Base-by-base conservation (phyloP, 2,888 invertebrate species). In the Himalopsyche tibetana region DNA sequence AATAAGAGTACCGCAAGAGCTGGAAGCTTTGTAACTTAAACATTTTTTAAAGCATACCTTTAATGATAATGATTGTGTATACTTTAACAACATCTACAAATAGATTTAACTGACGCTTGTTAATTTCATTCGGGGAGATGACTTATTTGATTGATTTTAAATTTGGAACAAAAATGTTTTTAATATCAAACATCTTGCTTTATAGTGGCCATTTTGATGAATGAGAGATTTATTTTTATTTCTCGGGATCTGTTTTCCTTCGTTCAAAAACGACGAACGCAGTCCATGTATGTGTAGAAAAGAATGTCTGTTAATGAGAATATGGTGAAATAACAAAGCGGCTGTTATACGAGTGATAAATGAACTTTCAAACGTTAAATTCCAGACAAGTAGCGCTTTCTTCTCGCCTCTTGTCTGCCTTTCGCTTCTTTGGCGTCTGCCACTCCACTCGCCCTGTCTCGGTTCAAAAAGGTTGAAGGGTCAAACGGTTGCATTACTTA, bases 311-410 rank as follows among this genome's bases (percentile, higher is more conserved):
- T 63, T 63, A 63, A 63, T 63, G 63, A 63, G 28, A 63, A 51
- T 51, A 5, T 63, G 63, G 63, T 19, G 63, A 63, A 63, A 63
- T 63, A 63, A 63, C 63, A 63, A 19, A 63, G 63, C 63, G 63
- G 63, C 63, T 63, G 63, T 28, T 63, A 63, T 63, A 63, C 28
- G 63, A 63, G 19, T 63, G 63, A 63, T 63, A 63, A 63, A 63
- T 63, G 63, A 63, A 63, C 63, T 63, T 63, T 63, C 63, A 63
- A 63, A 63, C 63, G 63, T 63, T 63, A 19, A 63, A 63, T 63
- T 63, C 63, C 63, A 28, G 63, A 63, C 63, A 63, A 63, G 63
- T 63, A n/a, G 63, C 63, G 63, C 63, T 63, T 63, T 63, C 63
- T 63, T 63, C 63, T 63, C 63, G 63, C 63, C 56, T 56, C 45